Evolutionary conservation across 2,113 vertebrate species (phyloP).

Genomic region (Poeciliopsis prolifica): DNA sequence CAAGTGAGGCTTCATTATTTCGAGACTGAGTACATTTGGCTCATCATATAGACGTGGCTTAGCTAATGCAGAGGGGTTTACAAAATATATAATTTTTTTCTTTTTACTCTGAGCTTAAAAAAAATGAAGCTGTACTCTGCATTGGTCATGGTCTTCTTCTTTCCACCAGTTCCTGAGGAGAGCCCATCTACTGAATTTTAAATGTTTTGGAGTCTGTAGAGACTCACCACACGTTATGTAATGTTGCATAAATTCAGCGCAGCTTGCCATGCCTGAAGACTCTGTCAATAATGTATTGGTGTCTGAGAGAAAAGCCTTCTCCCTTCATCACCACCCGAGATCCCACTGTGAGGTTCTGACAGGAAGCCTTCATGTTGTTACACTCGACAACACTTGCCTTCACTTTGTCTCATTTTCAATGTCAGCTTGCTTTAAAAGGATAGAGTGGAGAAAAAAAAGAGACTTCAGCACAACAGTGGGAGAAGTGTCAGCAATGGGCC

Average conservation of each 20-base stretch:
- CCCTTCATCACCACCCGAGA: neutral
- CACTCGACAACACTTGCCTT: slow-evolving; percentile 24
- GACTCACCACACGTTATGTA: slow-evolving; percentile 28
- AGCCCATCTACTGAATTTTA: slow-evolving; percentile 29
- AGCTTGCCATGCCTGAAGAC: slow-evolving; percentile 35
- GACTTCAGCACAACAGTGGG: slow-evolving; percentile 16
- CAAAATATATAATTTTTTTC: neutral
- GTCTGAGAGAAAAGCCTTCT: slow-evolving; percentile 32
- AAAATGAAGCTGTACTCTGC: slow-evolving; percentile 27
- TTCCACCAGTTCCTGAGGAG: slow-evolving; percentile 24
- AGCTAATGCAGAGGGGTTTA: slow-evolving; percentile 21
- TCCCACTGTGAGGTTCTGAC: slow-evolving; percentile 12
- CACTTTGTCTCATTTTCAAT: slow-evolving; percentile 41
- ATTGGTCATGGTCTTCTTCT: slow-evolving; percentile 30
- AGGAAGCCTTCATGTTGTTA: slow-evolving; percentile 29
- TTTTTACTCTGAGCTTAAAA: slow-evolving; percentile 3
- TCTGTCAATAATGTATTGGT: slow-evolving; percentile 63
- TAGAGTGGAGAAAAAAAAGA: slow-evolving; percentile 18
- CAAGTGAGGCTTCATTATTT: neutral
- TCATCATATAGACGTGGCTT: slow-evolving; percentile 1
- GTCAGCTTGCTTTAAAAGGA: slow-evolving; percentile 44
- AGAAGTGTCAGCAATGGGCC: slow-evolving; percentile 32
- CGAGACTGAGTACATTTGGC: slow-evolving; percentile 2
- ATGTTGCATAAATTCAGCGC: slow-evolving; percentile 50
- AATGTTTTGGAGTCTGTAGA: slow-evolving; percentile 34